phyloP scores from a whole-genome alignment of 2,113 vertebrate species.

The Zeus faber region DNA sequence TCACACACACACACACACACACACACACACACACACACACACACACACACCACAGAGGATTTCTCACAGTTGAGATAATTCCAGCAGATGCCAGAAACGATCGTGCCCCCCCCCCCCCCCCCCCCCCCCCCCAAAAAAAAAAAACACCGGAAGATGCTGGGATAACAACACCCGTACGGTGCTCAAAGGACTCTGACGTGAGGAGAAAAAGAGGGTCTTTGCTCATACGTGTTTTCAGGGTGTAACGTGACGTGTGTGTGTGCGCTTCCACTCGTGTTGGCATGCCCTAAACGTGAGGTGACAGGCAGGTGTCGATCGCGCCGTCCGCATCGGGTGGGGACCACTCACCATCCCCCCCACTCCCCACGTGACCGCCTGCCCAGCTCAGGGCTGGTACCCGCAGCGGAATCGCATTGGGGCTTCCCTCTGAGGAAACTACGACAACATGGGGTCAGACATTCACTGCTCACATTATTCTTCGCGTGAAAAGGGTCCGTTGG shows the following conservation, averaged over 20 bases:
- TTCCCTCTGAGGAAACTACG: constrained; percentile 73
- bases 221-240: not conserved
- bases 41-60: no score
- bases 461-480: constrained; percentile 7
- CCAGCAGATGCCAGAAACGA: no score
- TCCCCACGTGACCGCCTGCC: constrained; percentile 47
- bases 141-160: not conserved
- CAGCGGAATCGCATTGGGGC: constrained; percentile 73
- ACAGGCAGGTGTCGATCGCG: constrained; percentile 58
- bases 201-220: no score
- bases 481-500: no score
- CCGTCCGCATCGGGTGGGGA: constrained; percentile 26
- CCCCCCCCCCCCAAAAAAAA: no score
- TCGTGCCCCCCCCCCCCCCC: no score
- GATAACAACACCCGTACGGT: not conserved
- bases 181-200: constrained; percentile 7
- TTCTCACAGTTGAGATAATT: no score
- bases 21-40: no score
- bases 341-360: constrained; percentile 66
- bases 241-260: not conserved
- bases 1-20: no score
- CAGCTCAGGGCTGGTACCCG: constrained; percentile 75
- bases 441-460: constrained; percentile 64
- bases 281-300: constrained; percentile 59
- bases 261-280: constrained; percentile 48